phyloP scores from a whole-genome alignment of 2,888 invertebrate genomes.

The Minunthozetes semirufus region DNA sequence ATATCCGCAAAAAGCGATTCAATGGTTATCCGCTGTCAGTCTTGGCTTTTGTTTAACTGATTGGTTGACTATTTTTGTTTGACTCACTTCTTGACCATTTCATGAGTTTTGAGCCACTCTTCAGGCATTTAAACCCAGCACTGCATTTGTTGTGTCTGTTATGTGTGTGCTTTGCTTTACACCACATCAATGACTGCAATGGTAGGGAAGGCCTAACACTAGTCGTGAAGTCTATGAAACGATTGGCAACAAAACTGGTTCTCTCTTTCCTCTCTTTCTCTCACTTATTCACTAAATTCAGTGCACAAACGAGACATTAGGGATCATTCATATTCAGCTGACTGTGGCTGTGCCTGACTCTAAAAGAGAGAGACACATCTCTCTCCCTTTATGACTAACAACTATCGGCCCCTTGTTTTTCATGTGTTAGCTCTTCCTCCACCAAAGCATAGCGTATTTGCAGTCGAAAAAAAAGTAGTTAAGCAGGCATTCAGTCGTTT shows the following conservation, averaged over 20 bases:
- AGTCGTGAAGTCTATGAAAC: conserved; percentile 9
- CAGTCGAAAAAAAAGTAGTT: conserved; percentile 2
- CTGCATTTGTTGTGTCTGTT: conserved; percentile 6
- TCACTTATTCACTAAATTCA: conserved; percentile 5
- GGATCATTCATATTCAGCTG: conserved; percentile 9
- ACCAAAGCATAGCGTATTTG: not conserved
- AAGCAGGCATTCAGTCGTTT: conserved; percentile 19
- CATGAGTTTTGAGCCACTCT: not conserved
- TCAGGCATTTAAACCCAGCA: not conserved
- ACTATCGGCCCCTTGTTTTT: conserved; percentile 9
- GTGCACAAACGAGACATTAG: conserved; percentile 2
- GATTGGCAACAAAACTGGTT: conserved; percentile 15
- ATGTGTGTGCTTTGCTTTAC: not conserved
- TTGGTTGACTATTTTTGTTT: not conserved
- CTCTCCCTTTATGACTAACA: not conserved
- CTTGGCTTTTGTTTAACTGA: not conserved
- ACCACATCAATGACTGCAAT: not conserved
- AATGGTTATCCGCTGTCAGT: not conserved
- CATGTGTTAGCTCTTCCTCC: not conserved
- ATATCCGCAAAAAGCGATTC: not conserved
- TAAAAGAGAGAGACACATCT: too few relatives aligned
- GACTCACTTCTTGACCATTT: conserved; percentile 7
- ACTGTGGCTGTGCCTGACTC: not conserved
- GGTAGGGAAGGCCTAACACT: not conserved
- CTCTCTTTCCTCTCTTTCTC: conserved; percentile 10